Conservation (phyloP, 2,888 invertebrate genomes). For the Meliscaeva auricollis region DNA sequence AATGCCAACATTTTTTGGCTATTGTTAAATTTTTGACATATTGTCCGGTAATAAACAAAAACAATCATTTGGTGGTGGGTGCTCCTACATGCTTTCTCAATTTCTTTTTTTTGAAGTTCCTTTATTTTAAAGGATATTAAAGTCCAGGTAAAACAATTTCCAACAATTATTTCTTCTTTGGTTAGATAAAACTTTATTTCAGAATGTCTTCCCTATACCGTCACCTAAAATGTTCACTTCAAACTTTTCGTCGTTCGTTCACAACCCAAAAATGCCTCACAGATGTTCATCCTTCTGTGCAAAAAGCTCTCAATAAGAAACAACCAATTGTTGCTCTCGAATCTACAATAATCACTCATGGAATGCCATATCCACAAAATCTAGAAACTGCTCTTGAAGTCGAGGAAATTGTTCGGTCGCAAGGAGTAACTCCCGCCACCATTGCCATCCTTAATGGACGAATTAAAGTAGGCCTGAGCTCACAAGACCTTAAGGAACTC, state of each 20-base stretch:
- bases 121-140: not conserved
- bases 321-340: constrained; percentile 96
- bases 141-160: not conserved
- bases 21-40: no score
- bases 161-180: no score
- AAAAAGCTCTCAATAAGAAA: constrained; percentile 86
- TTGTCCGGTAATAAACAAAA: no score
- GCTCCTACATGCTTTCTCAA: no score
- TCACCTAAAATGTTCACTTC: constrained; percentile 1
- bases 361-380: constrained; percentile 98
- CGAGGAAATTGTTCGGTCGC: constrained; percentile 90
- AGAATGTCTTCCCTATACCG: constrained; percentile 46
- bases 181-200: no score
- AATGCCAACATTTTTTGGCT: no score
- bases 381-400: constrained; percentile 92
- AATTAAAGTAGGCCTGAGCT: constrained; percentile 91
- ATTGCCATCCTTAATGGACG: constrained; percentile 94
- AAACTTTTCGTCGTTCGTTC: constrained; percentile 10
- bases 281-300: constrained; percentile 87
- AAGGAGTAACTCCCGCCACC: constrained; percentile 96
- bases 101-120: no score
- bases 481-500: constrained; percentile 87
- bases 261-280: constrained; percentile 77
- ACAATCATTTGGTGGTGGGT: no score
- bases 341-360: constrained; percentile 99